Evolutionary conservation across 2,888 invertebrate species (phyloP), one percentile per base, ranked within the genome.

Genomic region (Hyposoter dolosus): DNA sequence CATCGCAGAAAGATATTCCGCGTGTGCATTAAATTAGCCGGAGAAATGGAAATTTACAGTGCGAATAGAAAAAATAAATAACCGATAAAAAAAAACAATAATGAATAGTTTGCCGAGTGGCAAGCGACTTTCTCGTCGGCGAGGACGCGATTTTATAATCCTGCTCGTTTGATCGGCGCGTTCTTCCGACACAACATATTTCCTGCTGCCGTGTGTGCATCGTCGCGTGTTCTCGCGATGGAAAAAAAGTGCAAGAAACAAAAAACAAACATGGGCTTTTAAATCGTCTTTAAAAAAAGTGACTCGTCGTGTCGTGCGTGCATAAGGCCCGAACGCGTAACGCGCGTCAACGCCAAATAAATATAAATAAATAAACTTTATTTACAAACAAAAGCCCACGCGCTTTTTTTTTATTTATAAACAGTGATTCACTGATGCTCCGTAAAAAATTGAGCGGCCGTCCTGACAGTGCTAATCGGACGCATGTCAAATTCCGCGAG

Each of bases 31-130:
- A 12, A 66, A 72, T 66, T 35, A 77, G 32, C 81, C 81, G 84
- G 56, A 65, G 53, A 76, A 84, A 84, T 84, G 84, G 77, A 82
- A 78, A 78, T 85, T 68, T 85, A 60, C 77, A 60, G 28, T 60
- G 60, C 15, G 12, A 60, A 28, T 60, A 60, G 15, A 60, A 60
- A 50, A 50, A 60, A 1, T 15, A 28, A 60, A 28, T 28, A 28
- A 23, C 12, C 10, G 5, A 19, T 50, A 5, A 3, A 28, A 28
- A 15, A 60, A 60, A 28, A 3, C 60, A 60, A 60, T 23, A 6
- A 15, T 60, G 60, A 60, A 28, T 60, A 28, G 23, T 60, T 60
- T 60, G 9, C 28, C 15, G 28, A 60, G 3, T 28, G 28, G 4
- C 28, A 28, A 56, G 56, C 1, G 12, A 56, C 56, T 56, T 56